Evolutionary conservation across 2,797 vertebrate species (phyloP).

Genomic region (Parauchenoglanis punctatus): DNA sequence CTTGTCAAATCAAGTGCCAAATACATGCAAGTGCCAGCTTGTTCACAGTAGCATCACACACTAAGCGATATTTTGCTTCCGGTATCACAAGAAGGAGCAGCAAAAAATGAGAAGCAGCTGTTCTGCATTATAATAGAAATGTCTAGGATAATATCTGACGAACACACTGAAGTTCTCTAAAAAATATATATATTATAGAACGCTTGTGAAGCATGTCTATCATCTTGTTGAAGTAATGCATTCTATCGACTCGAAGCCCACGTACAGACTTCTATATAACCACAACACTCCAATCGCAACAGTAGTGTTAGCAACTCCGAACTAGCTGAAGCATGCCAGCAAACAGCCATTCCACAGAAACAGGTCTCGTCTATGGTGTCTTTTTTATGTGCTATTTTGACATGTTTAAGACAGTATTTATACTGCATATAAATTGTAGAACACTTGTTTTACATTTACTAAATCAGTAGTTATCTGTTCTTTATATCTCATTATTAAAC

Average conservation of each 20-base stretch:
- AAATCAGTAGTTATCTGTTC: not conserved
- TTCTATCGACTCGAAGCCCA: not conserved
- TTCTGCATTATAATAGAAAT: not conserved
- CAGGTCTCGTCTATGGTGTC: not conserved
- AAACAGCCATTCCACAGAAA: conserved; percentile 19
- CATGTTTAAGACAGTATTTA: not conserved
- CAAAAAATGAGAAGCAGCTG: not conserved
- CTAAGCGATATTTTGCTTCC: not conserved
- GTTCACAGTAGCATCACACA: not conserved
- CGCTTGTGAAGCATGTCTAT: not conserved
- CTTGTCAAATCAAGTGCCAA: conserved; percentile 15
- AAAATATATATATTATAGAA: too few species aligned
- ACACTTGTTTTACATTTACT: not conserved
- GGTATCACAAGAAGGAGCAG: not conserved
- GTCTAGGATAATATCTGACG: not conserved
- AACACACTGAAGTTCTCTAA: not conserved
- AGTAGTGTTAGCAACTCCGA: not conserved
- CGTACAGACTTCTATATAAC: not conserved
- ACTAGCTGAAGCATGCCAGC: conserved; percentile 41
- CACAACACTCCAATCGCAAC: not conserved
- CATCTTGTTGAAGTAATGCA: not conserved
- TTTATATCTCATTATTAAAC: not conserved
- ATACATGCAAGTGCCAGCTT: conserved; percentile 16
- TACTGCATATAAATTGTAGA: not conserved
- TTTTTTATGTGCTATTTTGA: conserved; percentile 5